Evolutionary conservation across 2,888 invertebrate genomes (phyloP), one percentile per base, ranked within the genome.

Genomic region (Diloba caeruleocephala): DNA sequence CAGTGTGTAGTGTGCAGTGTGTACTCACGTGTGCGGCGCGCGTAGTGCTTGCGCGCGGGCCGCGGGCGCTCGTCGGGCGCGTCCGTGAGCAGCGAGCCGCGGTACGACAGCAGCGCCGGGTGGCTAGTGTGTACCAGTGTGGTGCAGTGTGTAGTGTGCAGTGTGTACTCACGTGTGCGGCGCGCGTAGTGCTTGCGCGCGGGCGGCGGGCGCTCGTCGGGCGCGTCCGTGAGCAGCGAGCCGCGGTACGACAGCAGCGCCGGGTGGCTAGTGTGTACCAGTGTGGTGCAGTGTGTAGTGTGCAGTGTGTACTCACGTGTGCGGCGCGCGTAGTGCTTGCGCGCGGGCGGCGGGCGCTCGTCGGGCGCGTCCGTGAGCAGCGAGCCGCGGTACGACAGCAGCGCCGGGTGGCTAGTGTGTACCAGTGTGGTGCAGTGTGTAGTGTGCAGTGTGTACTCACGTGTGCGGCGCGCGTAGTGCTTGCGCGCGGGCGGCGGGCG

Each of bases 391-490:
- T 99, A 99, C 41, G 97, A 19, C 19, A 19, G 19, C 19, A 19
- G 19, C 19, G 19, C 19, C 19, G 19, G 3, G n/a, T 5, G 3
- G 5, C 19, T 19, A 2, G 19, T 19, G 3, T 19, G 19, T 19
- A 2, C 19, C 2, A 5, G 19, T 3, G 5, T 5, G 2, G 19
- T 5, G 19, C 19, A 19, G 3, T 19, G 5, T 5, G 19, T 19
- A 19, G 19, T 19, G n/a, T n/a, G n/a, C n/a, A 19, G 19, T 2
- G 5, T 19, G 19, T 19, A 19, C 19, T 2, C 5, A 19, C 19
- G 19, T 93, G 32, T 96, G 92, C 71, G 93, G 1, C 98, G 97
- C 82, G 98, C 97, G 98, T 98, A 98, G 84, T 98, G 97, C 87
- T 98, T 98, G 36, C 96, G 96, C 75, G 96, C 95, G 77, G 96